Evolutionary conservation across 2,113 vertebrate genomes (phyloP).

Genomic region (Mesitornis unicolor): DNA sequence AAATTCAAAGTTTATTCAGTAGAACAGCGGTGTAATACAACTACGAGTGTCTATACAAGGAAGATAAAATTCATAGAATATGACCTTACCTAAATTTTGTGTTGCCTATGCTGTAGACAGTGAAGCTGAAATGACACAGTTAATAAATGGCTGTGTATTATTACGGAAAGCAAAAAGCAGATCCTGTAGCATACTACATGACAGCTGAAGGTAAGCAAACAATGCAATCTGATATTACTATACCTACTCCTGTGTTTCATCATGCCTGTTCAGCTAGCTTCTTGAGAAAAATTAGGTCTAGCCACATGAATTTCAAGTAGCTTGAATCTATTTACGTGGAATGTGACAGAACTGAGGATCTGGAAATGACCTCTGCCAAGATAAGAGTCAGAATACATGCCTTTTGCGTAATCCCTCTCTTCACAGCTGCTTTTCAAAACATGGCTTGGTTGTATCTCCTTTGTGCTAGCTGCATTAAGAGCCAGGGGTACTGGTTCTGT

Average conservation of each 20-base stretch:
- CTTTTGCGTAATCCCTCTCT: conserved; percentile 33
- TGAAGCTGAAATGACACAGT: background rate
- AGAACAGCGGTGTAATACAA: background rate
- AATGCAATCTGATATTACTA: background rate
- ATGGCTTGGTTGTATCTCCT: background rate
- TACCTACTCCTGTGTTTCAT: background rate
- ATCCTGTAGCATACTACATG: background rate
- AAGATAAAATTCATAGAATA: background rate
- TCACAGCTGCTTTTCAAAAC: conserved; percentile 45
- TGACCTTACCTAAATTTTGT: background rate
- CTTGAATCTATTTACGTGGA: background rate
- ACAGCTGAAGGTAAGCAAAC: background rate
- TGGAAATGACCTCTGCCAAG: conserved; percentile 12
- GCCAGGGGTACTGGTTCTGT: background rate
- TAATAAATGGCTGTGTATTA: background rate
- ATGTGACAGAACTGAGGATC: background rate
- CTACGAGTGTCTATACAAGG: background rate
- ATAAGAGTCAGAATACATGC: background rate
- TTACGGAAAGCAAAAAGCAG: background rate
- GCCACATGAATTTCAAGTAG: background rate
- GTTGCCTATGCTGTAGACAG: background rate
- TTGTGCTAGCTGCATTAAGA: background rate
- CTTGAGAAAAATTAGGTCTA: background rate
- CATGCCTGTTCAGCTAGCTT: background rate
- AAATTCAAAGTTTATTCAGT: background rate